Percentiles rank a stretch among this genome's conserved stretches.
phyloP scores from a whole-genome alignment of 2,113 vertebrate species.

The Leucoraja erinaceus region DNA sequence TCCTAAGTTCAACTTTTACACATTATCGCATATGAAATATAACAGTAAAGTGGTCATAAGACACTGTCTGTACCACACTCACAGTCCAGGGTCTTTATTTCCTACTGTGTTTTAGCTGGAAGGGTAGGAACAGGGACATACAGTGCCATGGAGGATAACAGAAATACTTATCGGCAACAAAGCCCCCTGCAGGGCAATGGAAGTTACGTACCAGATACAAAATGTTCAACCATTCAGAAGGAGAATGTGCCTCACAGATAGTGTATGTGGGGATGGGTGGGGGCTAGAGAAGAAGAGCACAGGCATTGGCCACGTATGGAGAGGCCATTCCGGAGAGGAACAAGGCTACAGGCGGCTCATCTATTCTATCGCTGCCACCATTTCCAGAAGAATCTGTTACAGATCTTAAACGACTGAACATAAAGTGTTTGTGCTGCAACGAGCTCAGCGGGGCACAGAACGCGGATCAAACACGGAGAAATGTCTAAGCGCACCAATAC shows the following conservation, averaged over 20 bases:
- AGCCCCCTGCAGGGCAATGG: not conserved
- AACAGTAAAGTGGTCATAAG: constrained; percentile 27
- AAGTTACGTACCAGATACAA: not conserved
- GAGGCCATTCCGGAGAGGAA: not conserved
- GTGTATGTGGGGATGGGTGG: no score
- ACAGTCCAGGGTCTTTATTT: constrained; percentile 19
- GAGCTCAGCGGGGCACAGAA: not conserved
- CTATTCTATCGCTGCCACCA: not conserved
- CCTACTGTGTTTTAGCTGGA: not conserved
- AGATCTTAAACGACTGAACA: not conserved
- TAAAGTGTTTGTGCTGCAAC: not conserved
- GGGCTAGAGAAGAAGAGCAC: not conserved
- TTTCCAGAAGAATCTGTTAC: not conserved
- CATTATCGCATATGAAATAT: constrained; percentile 1
- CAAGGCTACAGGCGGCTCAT: not conserved
- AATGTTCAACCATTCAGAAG: not conserved
- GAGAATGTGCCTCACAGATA: not conserved
- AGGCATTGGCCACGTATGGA: not conserved
- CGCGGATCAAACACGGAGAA: not conserved
- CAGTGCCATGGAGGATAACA: not conserved
- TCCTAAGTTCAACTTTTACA: not conserved
- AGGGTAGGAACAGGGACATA: not conserved
- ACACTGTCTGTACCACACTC: not conserved
- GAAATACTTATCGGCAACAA: not conserved
- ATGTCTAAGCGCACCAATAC: no score